Conservation (phyloP, 2,113 vertebrate species). For the Varanus salvator region DNA sequence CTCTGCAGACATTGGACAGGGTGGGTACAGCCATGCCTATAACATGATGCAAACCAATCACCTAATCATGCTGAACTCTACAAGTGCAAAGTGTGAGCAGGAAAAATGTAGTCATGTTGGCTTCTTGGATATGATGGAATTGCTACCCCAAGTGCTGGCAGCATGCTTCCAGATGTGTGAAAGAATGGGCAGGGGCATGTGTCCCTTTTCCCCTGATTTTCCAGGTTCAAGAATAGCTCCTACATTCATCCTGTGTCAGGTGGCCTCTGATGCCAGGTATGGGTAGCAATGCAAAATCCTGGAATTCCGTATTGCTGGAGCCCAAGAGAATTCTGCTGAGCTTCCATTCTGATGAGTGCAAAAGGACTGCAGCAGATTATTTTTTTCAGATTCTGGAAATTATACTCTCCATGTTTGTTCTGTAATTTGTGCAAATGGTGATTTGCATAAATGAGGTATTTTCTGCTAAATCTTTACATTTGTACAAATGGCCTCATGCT, state of each 20-base stretch:
- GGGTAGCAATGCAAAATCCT: too few relatives aligned
- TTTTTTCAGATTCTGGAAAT: too few relatives aligned
- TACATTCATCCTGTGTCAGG: neutral
- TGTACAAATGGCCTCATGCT: too few relatives aligned
- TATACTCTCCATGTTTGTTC: too few relatives aligned
- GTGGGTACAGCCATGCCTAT: conserved; percentile 12
- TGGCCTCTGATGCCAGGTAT: neutral
- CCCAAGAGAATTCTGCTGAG: too few relatives aligned
- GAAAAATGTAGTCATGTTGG: conserved; percentile 3
- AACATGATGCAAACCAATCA: conserved; percentile 19
- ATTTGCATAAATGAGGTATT: too few relatives aligned
- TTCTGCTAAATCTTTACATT: too few relatives aligned
- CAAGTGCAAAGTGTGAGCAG: conserved; percentile 1
- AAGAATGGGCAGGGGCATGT: neutral
- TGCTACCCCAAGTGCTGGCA: neutral
- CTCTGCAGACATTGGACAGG: conserved; percentile 16
- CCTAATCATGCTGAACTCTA: conserved; percentile 18
- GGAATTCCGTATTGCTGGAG: too few relatives aligned
- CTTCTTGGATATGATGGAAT: neutral
- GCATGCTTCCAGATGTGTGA: neutral
- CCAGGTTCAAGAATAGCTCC: neutral
- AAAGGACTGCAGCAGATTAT: too few relatives aligned
- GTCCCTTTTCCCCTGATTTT: neutral
- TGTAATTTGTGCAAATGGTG: too few relatives aligned
- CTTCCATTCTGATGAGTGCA: too few relatives aligned